Conservation (phyloP, 2,113 vertebrate genomes). For the Ceyx melanurus region DNA sequence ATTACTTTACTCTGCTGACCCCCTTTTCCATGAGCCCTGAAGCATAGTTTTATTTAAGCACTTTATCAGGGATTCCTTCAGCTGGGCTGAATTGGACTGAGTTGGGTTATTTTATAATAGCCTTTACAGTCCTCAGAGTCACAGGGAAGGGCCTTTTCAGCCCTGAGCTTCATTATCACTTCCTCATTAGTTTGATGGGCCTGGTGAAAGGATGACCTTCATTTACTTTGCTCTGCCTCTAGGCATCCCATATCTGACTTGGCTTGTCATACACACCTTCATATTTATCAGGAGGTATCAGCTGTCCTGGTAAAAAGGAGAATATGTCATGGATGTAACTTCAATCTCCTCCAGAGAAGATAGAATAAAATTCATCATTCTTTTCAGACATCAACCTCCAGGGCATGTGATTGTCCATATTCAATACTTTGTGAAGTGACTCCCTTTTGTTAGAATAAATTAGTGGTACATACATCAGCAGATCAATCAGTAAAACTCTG, state of each 20-base stretch:
- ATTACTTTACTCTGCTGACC: neutral
- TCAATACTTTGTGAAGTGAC: neutral
- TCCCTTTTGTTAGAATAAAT: neutral
- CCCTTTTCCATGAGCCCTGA: neutral
- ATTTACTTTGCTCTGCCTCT: neutral
- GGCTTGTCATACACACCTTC: neutral
- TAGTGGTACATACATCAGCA: neutral
- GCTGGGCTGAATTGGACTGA: neutral
- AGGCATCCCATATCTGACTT: neutral
- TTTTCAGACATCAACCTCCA: neutral
- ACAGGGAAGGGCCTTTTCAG: neutral
- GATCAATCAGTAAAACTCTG: neutral
- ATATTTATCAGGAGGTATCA: neutral
- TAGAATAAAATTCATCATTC: neutral
- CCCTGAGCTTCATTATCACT: neutral
- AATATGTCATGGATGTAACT: neutral
- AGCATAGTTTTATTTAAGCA: neutral
- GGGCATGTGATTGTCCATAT: neutral
- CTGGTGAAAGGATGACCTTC: neutral
- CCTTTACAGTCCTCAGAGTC: neutral
- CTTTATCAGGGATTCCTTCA: neutral
- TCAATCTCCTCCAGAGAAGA: neutral
- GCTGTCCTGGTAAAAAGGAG: neutral
- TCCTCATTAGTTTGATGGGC: neutral
- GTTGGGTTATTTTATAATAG: neutral